phyloP scores from a whole-genome alignment of 2,113 vertebrate species.

The Toxotes jaculatrix region DNA sequence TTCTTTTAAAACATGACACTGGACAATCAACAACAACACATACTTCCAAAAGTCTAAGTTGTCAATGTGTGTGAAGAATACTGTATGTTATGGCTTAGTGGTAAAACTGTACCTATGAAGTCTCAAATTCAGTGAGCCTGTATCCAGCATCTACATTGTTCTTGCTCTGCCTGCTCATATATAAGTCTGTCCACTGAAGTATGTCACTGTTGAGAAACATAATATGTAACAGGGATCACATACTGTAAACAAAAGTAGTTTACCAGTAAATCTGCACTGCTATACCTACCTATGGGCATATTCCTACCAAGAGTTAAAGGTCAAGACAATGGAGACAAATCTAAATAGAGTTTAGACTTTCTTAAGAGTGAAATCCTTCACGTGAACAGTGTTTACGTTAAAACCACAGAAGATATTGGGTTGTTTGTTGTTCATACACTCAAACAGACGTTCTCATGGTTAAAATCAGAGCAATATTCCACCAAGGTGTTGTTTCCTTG shows the following conservation, averaged over 20 bases:
- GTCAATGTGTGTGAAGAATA: too few relatives aligned
- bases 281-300: too few relatives aligned
- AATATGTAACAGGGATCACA: too few relatives aligned
- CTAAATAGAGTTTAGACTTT: not conserved
- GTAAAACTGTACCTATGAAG: not conserved
- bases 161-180: not conserved
- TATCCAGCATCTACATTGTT: too few relatives aligned
- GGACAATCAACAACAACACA: not conserved
- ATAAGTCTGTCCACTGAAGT: not conserved
- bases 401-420: not conserved
- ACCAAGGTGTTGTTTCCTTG: conserved; percentile 6
- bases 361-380: not conserved
- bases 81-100: not conserved
- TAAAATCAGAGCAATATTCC: conserved; percentile 8
- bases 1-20: too few relatives aligned
- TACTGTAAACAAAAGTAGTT: too few relatives aligned
- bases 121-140: not conserved
- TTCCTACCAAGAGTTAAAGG: too few relatives aligned
- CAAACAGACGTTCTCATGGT: not conserved
- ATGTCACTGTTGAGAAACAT: too few relatives aligned
- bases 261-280: too few relatives aligned
- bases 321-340: not conserved
- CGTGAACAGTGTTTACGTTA: not conserved
- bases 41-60: not conserved
- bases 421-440: conserved; percentile 34